Conservation (phyloP, 2,113 vertebrate species). For the Numenius arquata region DNA sequence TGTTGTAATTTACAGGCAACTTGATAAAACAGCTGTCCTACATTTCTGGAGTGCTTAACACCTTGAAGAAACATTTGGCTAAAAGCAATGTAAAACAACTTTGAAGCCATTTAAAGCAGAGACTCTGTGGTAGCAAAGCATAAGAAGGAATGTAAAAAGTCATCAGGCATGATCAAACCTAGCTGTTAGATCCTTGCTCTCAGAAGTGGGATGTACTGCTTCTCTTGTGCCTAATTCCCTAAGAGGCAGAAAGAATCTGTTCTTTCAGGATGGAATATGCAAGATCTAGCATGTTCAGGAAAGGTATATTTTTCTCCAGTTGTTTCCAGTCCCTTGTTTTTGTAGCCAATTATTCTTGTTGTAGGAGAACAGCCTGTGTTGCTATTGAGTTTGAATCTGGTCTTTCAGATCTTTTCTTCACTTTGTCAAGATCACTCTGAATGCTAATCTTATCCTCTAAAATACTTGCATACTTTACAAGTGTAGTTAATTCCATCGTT, state of each 20-base stretch:
- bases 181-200: background rate
- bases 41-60: background rate
- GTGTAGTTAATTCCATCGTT: background rate
- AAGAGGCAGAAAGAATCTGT: background rate
- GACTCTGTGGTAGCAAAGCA: background rate
- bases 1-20: background rate
- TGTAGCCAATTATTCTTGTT: background rate
- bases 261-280: background rate
- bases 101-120: background rate
- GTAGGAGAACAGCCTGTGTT: background rate
- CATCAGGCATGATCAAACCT: background rate
- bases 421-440: background rate
- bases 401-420: background rate
- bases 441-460: background rate
- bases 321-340: background rate
- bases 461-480: background rate
- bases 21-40: background rate
- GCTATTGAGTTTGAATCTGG: background rate
- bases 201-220: background rate
- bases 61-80: conserved; percentile 6
- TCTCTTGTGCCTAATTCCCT: background rate
- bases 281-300: background rate
- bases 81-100: background rate
- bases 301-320: background rate
- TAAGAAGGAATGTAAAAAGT: background rate